Evolutionary conservation across 2,888 invertebrate species (phyloP).

Genomic region (Drosophila incognita): DNA sequence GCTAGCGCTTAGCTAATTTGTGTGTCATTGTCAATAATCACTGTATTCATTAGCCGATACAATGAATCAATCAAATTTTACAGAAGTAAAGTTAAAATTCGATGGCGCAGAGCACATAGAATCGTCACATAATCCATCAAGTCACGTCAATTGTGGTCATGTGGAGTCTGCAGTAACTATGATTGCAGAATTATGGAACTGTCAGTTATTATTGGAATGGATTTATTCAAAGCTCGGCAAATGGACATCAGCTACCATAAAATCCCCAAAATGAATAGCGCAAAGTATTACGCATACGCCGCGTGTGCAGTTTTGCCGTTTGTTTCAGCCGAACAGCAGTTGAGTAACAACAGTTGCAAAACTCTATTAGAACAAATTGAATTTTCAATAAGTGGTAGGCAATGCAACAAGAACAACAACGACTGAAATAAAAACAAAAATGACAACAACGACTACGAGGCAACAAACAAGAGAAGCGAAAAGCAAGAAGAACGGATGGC

Average conservation of each 20-base stretch:
- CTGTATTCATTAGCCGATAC: background rate
- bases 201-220: background rate
- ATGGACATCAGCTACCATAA: background rate
- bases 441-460: background rate
- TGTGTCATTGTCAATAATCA: background rate
- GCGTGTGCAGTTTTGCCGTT: slow-evolving; percentile 21
- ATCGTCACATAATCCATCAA: background rate
- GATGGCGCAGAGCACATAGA: background rate
- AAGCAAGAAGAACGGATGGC: slow-evolving; percentile 8
- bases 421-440: slow-evolving; percentile 14
- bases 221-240: background rate
- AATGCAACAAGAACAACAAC: slow-evolving; percentile 32
- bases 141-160: background rate
- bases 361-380: slow-evolving; percentile 74
- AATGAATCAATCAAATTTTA: background rate
- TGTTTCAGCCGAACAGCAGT: slow-evolving; percentile 6
- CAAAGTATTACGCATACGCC: slow-evolving; percentile 46
- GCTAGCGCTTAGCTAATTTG: background rate
- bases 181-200: background rate
- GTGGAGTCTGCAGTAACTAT: background rate
- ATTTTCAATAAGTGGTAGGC: slow-evolving; percentile 70
- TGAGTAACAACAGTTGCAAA: slow-evolving; percentile 48
- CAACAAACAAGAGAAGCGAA: slow-evolving; percentile 17
- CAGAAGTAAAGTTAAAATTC: background rate
- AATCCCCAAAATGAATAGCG: background rate